phyloP scores from a whole-genome alignment of 2,797 vertebrate species.

The Paguma larvata region DNA sequence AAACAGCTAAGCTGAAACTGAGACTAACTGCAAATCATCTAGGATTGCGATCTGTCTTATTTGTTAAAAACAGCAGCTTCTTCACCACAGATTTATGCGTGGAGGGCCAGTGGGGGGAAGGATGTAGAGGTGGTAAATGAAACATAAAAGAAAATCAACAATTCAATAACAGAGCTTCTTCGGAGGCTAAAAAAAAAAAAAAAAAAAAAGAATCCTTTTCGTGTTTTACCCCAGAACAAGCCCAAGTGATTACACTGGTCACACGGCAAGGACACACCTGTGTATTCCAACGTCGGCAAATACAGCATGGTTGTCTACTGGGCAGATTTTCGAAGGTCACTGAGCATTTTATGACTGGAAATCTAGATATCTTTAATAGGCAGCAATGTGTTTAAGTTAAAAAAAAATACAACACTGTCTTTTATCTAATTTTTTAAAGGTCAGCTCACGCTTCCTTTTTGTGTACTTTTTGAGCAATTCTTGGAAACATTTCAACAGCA shows the following conservation, averaged over 20 bases:
- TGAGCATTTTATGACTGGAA: background rate
- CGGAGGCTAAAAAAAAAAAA: background rate
- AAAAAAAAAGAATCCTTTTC: background rate
- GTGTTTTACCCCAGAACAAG: background rate
- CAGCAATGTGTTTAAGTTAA: background rate
- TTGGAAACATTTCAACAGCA: constrained; percentile 55
- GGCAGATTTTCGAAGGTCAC: background rate
- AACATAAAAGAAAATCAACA: background rate
- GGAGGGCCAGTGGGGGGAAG: background rate
- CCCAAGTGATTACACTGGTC: background rate
- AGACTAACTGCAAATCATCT: background rate
- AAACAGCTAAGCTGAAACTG: background rate
- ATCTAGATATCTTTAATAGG: background rate
- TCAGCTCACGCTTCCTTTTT: constrained; percentile 62
- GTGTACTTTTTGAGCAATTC: constrained; percentile 52
- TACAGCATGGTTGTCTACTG: background rate
- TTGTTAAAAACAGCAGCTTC: background rate
- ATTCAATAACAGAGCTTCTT: background rate
- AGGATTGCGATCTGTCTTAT: constrained; percentile 18
- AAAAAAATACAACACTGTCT: constrained; percentile 24
- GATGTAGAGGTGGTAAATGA: background rate
- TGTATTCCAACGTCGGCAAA: background rate
- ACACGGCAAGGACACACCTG: background rate
- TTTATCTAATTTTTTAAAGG: constrained; percentile 58
- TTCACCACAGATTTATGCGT: background rate